Evolutionary conservation across 2,888 invertebrate genomes (phyloP).

Genomic region (Drosophila mayaguana): DNA sequence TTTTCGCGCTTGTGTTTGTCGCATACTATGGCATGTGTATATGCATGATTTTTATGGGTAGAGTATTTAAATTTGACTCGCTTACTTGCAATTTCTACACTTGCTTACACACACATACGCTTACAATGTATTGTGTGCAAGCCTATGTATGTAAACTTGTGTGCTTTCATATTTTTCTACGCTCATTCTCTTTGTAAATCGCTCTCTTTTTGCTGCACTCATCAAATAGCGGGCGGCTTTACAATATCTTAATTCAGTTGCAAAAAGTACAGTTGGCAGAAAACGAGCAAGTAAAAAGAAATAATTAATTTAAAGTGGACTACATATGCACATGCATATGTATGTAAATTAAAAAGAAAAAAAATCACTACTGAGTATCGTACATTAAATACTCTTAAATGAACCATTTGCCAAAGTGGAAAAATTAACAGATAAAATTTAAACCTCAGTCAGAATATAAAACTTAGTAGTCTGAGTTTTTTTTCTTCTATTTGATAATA

Average conservation of each 20-base stretch:
- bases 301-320: background rate
- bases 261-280: background rate
- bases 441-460: background rate
- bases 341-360: background rate
- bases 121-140: too few species aligned
- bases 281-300: background rate
- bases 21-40: background rate
- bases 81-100: background rate
- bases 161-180: background rate
- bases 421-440: background rate
- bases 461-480: background rate
- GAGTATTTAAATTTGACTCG: background rate
- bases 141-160: too few species aligned
- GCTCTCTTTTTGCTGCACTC: background rate
- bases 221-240: background rate
- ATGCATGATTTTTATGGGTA: background rate
- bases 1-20: background rate
- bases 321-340: too few species aligned
- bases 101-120: background rate
- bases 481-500: fast-evolving
- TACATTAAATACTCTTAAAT: background rate
- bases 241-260: slow-evolving; percentile 1
- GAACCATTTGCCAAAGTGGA: background rate
- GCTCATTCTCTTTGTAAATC: background rate
- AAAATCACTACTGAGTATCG: background rate